Base-by-base conservation (phyloP, 2,113 vertebrate genomes). In the Macquaria ambigua region DNA sequence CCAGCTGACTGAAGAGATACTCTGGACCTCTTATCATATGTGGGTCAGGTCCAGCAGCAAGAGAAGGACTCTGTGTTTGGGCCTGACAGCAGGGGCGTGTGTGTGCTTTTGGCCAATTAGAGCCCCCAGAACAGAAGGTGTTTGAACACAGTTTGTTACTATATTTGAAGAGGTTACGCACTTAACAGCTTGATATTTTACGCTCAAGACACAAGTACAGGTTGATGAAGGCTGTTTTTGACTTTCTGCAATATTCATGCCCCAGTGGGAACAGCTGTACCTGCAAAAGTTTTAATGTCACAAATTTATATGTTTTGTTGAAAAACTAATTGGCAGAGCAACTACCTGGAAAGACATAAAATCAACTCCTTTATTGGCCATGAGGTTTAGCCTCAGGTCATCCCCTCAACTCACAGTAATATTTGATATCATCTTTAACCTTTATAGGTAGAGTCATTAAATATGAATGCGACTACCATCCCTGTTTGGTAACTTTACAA, bases 51-150 rank as follows among this genome's bases (percentile, higher is more conserved):
- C 82, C 55, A 88, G 52, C 67, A 46, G 70, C 2, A 15, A 67
- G 58, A 43, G 63, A 78, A n/a, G 68, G 48, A 11, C 31, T 41
- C 3, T 6, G 25, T 70, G 66, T 82, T 74, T 78, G 69, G 34
- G 59, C 10, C 50, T 64, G 73, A 75, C 39, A 39, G 23, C 28
- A 66, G 74, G 71, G 84, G 88, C 6, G 86, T 92, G 90, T 79
- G 66, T 72, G 73, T 56, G 12, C 53, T 39, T 58, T 56, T 71
- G 81, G 64, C 94, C 84, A 94, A 90, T 91, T 21, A 75, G 68
- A 86, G 59, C 52, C 76, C 56, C 1, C 8, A 31, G 28, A 87
- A 14, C 5, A 71, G 91, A 91, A 84, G 89, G 90, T 87, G 89
- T 90, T 34, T 55, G 23, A 52, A 18, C 23, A 61, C 9, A 53